These are phyloP conservation scores for Galaxea fascicularis DNA, from an alignment of 92 coral and sea anemone genomes.

Conservation along the genomic window DNA sequence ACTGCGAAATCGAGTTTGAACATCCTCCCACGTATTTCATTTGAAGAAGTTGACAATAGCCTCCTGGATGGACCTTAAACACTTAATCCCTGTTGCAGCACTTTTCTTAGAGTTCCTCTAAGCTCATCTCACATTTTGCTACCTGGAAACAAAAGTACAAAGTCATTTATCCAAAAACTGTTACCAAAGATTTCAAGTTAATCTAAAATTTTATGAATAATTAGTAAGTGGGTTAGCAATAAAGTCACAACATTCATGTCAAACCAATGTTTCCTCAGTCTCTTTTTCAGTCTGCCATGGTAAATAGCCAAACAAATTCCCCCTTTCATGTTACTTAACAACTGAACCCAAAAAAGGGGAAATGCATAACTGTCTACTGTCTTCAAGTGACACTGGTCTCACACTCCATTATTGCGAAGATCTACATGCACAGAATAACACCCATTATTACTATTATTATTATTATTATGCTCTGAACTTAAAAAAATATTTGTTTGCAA, in stretches of 20 bases:
- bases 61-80: conserved; percentile 41
- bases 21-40: conserved; percentile 39
- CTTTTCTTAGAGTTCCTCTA: conserved; percentile 39
- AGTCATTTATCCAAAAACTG: not conserved
- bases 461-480: too few species aligned
- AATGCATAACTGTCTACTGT: not conserved
- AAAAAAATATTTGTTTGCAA: not conserved
- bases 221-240: not conserved
- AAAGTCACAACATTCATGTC: not conserved
- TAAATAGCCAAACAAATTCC: not conserved
- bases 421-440: not conserved
- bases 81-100: conserved; percentile 38
- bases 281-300: not conserved
- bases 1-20: conserved; percentile 15
- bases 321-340: not conserved
- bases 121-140: conserved; percentile 39
- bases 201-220: not conserved
- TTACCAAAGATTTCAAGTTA: not conserved
- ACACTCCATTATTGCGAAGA: not conserved
- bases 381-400: not conserved
- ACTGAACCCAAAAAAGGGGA: not conserved
- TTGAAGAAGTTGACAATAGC: conserved; percentile 27
- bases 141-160: conserved; percentile 28
- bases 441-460: not conserved
- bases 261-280: not conserved